Percentiles rank a stretch among this genome's conserved stretches.
Conservation (phyloP, 2,888 invertebrate genomes). For the Cepaea hortensis region DNA sequence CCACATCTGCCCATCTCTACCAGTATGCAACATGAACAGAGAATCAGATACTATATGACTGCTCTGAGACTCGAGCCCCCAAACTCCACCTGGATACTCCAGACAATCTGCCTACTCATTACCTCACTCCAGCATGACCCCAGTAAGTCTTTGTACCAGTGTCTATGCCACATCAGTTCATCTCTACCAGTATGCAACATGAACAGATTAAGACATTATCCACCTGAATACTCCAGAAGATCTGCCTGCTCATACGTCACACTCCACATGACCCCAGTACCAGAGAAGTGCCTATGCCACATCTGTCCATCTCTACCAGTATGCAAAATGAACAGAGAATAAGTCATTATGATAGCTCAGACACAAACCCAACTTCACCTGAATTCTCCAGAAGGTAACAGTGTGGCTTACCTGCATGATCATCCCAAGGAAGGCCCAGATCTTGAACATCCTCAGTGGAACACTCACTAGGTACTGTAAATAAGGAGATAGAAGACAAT, state of each 20-base stretch:
- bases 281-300: neutral
- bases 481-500: neutral
- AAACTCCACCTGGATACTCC: too few relatives aligned
- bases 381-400: neutral
- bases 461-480: constrained; percentile 92
- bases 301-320: neutral
- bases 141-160: too few relatives aligned
- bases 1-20: too few relatives aligned
- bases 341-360: neutral
- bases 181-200: neutral
- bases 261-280: too few relatives aligned
- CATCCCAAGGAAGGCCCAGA: constrained; percentile 98
- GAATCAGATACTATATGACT: too few relatives aligned
- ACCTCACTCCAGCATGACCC: too few relatives aligned
- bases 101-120: too few relatives aligned
- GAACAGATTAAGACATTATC: too few relatives aligned
- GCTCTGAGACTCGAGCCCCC: too few relatives aligned
- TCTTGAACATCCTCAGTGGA: constrained; percentile 94
- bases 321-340: neutral
- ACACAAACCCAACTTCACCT: neutral
- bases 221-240: too few relatives aligned
- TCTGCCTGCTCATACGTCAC: too few relatives aligned
- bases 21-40: too few relatives aligned
- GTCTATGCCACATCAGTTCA: neutral
- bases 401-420: constrained; percentile 84